These are phyloP conservation scores for Lepisosteus oculatus DNA, from an alignment of 2,113 vertebrate species.

Conservation along the genomic window DNA sequence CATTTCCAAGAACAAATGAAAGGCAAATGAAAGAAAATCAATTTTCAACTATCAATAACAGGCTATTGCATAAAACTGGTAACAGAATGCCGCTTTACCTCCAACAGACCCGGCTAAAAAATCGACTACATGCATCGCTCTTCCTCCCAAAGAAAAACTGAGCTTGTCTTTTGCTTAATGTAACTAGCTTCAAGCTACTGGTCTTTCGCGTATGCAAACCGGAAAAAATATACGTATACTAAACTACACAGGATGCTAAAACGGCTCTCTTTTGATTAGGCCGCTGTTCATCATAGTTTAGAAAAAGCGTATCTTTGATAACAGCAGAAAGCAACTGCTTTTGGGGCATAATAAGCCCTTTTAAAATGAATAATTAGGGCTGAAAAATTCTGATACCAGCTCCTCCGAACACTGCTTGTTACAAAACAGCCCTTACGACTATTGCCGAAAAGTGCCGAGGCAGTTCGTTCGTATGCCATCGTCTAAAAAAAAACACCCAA, in stretches of 20 bases:
- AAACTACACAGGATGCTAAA: neutral
- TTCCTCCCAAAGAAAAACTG: neutral
- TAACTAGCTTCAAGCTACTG: neutral
- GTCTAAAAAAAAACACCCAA: too few species aligned
- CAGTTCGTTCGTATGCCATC: neutral
- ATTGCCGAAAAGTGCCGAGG: conserved; percentile 13
- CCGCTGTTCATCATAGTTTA: neutral
- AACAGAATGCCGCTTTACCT: conserved; percentile 66
- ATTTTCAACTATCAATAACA: too few species aligned
- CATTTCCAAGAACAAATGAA: too few species aligned
- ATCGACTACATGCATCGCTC: conserved; percentile 73
- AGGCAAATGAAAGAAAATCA: too few species aligned
- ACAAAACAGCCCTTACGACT: neutral
- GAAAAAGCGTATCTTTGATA: neutral
- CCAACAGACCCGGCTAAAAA: conserved; percentile 90
- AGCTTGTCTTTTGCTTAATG: neutral
- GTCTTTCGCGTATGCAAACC: too few species aligned
- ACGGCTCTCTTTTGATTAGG: neutral
- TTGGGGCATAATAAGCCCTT: neutral
- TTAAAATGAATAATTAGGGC: neutral
- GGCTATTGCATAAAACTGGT: too few species aligned
- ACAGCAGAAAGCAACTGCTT: neutral
- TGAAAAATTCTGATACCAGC: too few species aligned
- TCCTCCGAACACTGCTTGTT: neutral
- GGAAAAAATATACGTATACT: neutral